A percentile compares a stretch with the other conserved stretches of the same genome.
Evolutionary conservation across 2,113 vertebrate species (phyloP).

Genomic region (Leiothrix lutea): DNA sequence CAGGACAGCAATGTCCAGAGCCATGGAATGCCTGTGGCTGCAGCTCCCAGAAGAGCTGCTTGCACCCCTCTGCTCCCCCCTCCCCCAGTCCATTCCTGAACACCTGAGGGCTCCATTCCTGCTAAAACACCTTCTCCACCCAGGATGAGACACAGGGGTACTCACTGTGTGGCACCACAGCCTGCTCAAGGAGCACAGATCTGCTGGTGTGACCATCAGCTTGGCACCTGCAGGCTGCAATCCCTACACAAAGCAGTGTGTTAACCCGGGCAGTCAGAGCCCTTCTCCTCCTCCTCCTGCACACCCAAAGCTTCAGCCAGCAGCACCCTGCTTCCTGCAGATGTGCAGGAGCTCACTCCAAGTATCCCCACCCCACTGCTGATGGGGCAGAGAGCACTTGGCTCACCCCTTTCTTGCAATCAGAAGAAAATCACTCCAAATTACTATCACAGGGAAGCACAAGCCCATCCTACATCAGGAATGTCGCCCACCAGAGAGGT

Average conservation of each 20-base stretch:
- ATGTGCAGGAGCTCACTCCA: neutral
- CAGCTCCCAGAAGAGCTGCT: neutral
- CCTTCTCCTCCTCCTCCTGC: neutral
- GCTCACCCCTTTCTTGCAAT: neutral
- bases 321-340: neutral
- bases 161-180: neutral
- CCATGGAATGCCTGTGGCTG: neutral
- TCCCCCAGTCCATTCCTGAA: neutral
- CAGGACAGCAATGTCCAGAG: fast-evolving
- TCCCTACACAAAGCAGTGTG: fast-evolving
- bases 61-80: neutral
- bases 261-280: neutral
- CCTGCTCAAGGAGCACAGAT: fast-evolving
- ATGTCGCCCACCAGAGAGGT: neutral
- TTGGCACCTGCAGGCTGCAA: neutral
- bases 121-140: neutral
- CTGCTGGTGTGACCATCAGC: neutral
- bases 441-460: neutral
- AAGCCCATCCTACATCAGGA: constrained; percentile 26
- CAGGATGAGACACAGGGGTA: neutral
- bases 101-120: neutral
- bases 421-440: neutral
- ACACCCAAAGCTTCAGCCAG: neutral
- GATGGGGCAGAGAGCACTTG: neutral
- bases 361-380: constrained; percentile 33